A percentile compares a stretch with the other conserved stretches of the same genome.
Evolutionary conservation across 2,888 invertebrate genomes (phyloP).

Genomic region (Ephialtes manifestator): DNA sequence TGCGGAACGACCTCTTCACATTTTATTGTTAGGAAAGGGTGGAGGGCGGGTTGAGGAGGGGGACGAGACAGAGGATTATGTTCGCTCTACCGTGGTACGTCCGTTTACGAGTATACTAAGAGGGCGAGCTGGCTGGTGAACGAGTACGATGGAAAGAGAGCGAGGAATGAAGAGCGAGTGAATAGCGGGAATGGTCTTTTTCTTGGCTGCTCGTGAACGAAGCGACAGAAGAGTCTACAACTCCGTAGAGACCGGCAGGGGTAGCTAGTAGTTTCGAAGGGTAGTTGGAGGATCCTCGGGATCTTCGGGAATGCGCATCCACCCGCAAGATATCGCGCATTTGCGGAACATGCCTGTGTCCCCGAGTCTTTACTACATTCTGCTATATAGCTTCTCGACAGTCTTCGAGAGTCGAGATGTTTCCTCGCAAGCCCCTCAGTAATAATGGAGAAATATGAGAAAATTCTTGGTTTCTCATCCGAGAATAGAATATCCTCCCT

Average conservation of each 20-base stretch:
- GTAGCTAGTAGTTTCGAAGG: slow-evolving; percentile 38
- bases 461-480: slow-evolving; percentile 72
- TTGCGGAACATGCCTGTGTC: slow-evolving; percentile 56
- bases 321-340: slow-evolving; percentile 68
- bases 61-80: slow-evolving; percentile 79
- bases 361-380: slow-evolving; percentile 31
- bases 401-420: slow-evolving; percentile 51
- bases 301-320: slow-evolving; percentile 58
- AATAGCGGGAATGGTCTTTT: slow-evolving; percentile 51
- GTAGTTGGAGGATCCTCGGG: slow-evolving; percentile 50
- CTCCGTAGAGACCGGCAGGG: slow-evolving; percentile 44
- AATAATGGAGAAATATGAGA: slow-evolving; percentile 82
- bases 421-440: slow-evolving; percentile 65
- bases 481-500: slow-evolving; percentile 63
- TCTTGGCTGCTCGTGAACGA: slow-evolving; percentile 57
- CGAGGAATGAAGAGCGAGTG: slow-evolving; percentile 51
- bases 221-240: slow-evolving; percentile 36
- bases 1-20: slow-evolving; percentile 80
- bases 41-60: neutral
- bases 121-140: slow-evolving; percentile 46
- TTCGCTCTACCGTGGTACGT: slow-evolving; percentile 78
- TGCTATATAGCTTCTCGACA: slow-evolving; percentile 18
- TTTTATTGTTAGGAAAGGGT: slow-evolving; percentile 76
- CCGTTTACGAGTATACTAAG: slow-evolving; percentile 80
- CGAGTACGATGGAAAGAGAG: slow-evolving; percentile 37